phyloP scores from a whole-genome alignment of 2,797 vertebrate genomes.

The Anabas testudineus region DNA sequence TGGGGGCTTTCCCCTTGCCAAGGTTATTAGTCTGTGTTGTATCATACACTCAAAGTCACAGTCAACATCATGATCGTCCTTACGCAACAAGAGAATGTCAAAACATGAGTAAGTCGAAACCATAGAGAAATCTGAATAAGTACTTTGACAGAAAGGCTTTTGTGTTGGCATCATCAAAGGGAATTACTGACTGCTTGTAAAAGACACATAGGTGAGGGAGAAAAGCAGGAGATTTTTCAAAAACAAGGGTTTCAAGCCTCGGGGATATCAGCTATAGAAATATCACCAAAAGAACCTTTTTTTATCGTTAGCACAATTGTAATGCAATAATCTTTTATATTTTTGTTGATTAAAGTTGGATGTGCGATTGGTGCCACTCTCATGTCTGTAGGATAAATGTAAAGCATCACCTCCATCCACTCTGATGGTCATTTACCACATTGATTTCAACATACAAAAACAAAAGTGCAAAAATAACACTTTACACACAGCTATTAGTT shows the following conservation, averaged over 20 bases:
- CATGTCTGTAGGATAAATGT: too few species aligned
- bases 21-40: conserved; percentile 31
- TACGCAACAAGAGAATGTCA: conserved; percentile 43
- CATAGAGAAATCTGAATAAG: conserved; percentile 33
- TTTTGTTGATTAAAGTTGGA: too few species aligned
- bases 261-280: conserved; percentile 27
- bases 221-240: conserved; percentile 38
- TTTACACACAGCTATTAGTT: too few species aligned
- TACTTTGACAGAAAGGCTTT: conserved; percentile 37
- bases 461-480: too few species aligned
- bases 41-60: conserved; percentile 13
- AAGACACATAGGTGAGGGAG: conserved; percentile 39
- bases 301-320: too few species aligned
- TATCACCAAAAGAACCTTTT: conserved; percentile 5
- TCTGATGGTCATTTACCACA: too few species aligned
- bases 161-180: conserved; percentile 54
- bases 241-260: conserved; percentile 16
- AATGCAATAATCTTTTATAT: too few species aligned
- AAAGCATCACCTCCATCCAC: too few species aligned
- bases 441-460: too few species aligned
- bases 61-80: conserved; percentile 19
- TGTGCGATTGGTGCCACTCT: too few species aligned
- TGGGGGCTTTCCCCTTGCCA: conserved; percentile 42
- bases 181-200: conserved; percentile 46
- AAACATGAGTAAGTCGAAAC: conserved; percentile 35